These are phyloP conservation scores for Euthynnus affinis DNA, from an alignment of 2,797 vertebrate genomes.

Conservation along the genomic window DNA sequence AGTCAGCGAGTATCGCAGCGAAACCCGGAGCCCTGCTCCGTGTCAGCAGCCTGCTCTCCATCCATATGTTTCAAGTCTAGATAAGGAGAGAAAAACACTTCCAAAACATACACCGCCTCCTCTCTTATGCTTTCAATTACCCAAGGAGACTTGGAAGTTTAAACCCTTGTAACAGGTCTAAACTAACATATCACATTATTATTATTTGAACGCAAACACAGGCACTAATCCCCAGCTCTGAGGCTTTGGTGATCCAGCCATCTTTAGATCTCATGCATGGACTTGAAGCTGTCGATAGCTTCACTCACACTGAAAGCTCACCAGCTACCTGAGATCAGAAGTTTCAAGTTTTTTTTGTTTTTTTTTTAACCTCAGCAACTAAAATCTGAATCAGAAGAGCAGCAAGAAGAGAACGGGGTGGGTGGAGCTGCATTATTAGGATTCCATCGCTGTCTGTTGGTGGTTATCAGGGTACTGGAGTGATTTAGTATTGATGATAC, in stretches of 20 bases:
- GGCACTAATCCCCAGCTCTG: neutral
- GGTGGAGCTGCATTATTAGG: constrained; percentile 60
- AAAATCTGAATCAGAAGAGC: constrained; percentile 13
- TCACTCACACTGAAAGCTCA: neutral
- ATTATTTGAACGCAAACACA: neutral
- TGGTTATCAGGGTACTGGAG: constrained; percentile 2
- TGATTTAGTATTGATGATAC: neutral
- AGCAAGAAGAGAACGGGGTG: constrained; percentile 26
- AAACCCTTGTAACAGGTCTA: constrained; percentile 2
- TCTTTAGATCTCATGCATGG: constrained; percentile 21
- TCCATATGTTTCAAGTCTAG: neutral
- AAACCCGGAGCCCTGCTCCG: neutral
- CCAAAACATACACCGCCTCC: neutral
- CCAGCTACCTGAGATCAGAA: neutral
- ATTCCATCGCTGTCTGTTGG: constrained; percentile 50
- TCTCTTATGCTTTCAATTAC: neutral
- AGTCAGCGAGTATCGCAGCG: neutral
- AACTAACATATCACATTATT: neutral
- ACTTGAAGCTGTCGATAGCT: constrained; percentile 35
- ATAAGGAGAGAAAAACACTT: neutral
- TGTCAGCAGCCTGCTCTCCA: neutral
- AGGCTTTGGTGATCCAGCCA: neutral
- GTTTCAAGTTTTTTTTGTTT: constrained; percentile 9
- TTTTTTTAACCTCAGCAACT: neutral
- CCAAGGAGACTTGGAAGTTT: neutral